Percentiles rank a stretch among this genome's conserved stretches.
Evolutionary conservation across 2,797 vertebrate genomes (phyloP).

Genomic region (Anisognathus igniventris): DNA sequence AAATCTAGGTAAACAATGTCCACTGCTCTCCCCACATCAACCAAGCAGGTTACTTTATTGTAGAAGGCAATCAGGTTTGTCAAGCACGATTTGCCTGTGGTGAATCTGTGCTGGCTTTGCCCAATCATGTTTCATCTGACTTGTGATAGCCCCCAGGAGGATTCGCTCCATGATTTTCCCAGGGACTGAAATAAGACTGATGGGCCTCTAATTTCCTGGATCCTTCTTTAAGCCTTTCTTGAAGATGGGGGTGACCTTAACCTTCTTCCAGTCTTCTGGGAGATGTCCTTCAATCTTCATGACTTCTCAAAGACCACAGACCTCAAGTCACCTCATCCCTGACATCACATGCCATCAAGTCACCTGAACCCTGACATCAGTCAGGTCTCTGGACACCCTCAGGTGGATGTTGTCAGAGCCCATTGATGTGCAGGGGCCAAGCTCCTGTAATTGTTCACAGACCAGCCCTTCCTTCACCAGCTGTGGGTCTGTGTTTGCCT

Average conservation of each 20-base stretch:
- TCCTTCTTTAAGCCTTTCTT: background rate
- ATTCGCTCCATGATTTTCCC: background rate
- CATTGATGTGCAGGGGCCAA: background rate
- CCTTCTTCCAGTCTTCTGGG: background rate
- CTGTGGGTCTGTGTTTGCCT: background rate
- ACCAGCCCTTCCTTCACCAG: rapidly evolving
- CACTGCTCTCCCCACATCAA: background rate
- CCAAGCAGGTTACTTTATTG: background rate
- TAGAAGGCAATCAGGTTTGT: background rate
- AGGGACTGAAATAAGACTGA: background rate
- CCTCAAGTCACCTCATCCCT: background rate
- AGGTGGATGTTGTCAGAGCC: background rate
- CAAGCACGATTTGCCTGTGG: background rate
- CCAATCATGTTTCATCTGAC: background rate
- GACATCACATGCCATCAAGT: background rate
- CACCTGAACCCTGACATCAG: background rate
- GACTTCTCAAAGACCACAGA: background rate
- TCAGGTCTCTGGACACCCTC: background rate
- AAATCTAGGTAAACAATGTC: background rate
- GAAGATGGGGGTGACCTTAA: background rate
- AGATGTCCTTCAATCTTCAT: background rate
- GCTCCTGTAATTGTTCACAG: background rate
- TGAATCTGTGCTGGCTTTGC: background rate
- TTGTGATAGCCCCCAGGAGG: background rate
- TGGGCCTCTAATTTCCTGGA: background rate